A percentile compares a stretch with the other conserved stretches of the same genome.
Evolutionary conservation across 2,888 invertebrate genomes (phyloP).

Genomic region (Archaeoteleia sp.): DNA sequence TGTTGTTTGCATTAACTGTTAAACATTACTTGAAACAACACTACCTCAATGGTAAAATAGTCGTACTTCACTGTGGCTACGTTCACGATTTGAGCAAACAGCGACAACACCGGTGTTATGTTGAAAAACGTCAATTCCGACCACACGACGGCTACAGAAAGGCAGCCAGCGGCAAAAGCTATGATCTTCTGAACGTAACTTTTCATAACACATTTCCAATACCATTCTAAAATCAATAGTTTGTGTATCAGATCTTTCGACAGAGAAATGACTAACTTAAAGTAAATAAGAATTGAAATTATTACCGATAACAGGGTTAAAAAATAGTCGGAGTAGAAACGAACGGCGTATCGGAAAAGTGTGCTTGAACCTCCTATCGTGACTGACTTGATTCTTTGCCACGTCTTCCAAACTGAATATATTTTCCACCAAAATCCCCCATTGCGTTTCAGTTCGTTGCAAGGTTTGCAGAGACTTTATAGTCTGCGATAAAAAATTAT

Average conservation of each 20-base stretch:
- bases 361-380: slow-evolving; percentile 80
- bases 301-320: slow-evolving; percentile 81
- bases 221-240: slow-evolving; percentile 86
- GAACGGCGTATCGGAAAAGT: slow-evolving; percentile 82
- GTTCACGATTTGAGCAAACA: slow-evolving; percentile 96
- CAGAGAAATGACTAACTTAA: no score
- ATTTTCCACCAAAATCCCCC: slow-evolving; percentile 88
- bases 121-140: slow-evolving; percentile 99
- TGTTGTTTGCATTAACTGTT: no score
- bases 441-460: slow-evolving; percentile 95
- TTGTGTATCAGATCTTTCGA: slow-evolving; percentile 9
- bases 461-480: slow-evolving; percentile 94
- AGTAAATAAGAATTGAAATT: no score
- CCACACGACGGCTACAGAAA: slow-evolving; percentile 97
- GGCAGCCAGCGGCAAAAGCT: slow-evolving; percentile 83
- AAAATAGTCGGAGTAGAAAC: slow-evolving; percentile 78
- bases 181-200: slow-evolving; percentile 85
- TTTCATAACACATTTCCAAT: slow-evolving; percentile 92
- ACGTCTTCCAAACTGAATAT: slow-evolving; percentile 92
- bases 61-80: slow-evolving; percentile 88
- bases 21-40: no score
- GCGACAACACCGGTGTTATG: slow-evolving; percentile 91
- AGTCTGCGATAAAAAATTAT: slow-evolving; percentile 75
- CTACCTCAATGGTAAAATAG: slow-evolving; percentile 96
- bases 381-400: slow-evolving; percentile 83